phyloP scores from a whole-genome alignment of 2,113 vertebrate species.

The Pterophyllum scalare region DNA sequence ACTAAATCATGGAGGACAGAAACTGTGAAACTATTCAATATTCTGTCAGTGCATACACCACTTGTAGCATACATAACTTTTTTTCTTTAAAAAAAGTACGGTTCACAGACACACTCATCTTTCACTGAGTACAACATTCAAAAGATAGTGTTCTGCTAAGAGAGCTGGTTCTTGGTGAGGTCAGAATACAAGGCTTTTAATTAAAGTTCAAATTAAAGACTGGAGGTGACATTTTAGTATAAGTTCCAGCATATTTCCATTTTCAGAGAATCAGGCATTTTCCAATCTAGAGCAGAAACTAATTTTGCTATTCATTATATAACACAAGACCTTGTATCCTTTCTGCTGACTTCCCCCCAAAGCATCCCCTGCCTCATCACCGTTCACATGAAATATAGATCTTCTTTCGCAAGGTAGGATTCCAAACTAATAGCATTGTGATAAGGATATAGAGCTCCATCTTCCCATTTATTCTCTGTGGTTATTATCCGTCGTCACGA shows the following conservation, averaged over 20 bases:
- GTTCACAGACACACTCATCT: background rate
- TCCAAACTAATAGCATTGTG: slow-evolving; percentile 58
- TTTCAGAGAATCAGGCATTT: background rate
- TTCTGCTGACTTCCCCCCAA: background rate
- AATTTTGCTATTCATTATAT: background rate
- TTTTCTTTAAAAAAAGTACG: background rate
- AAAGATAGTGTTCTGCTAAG: background rate
- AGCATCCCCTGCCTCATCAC: background rate
- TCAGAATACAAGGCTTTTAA: slow-evolving; percentile 29
- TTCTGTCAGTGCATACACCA: slow-evolving; percentile 4
- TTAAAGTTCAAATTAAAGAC: slow-evolving; percentile 12
- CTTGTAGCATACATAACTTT: background rate
- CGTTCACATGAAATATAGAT: slow-evolving; percentile 9
- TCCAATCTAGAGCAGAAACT: background rate
- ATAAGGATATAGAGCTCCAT: slow-evolving; percentile 50
- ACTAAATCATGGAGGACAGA: slow-evolving; percentile 1
- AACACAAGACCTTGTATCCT: background rate
- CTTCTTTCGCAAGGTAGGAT: slow-evolving; percentile 17
- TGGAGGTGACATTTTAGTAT: slow-evolving; percentile 11
- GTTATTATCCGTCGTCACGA: background rate
- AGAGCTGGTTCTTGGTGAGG: background rate
- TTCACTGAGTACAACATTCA: background rate
- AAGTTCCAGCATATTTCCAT: background rate
- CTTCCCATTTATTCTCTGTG: slow-evolving; percentile 15
- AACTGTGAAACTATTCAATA: background rate